Evolutionary conservation across 1,140 invertebrate genomes (phyloP), one percentile per base, ranked within the genome.

Genomic region (Caenorhabditis latens): DNA sequence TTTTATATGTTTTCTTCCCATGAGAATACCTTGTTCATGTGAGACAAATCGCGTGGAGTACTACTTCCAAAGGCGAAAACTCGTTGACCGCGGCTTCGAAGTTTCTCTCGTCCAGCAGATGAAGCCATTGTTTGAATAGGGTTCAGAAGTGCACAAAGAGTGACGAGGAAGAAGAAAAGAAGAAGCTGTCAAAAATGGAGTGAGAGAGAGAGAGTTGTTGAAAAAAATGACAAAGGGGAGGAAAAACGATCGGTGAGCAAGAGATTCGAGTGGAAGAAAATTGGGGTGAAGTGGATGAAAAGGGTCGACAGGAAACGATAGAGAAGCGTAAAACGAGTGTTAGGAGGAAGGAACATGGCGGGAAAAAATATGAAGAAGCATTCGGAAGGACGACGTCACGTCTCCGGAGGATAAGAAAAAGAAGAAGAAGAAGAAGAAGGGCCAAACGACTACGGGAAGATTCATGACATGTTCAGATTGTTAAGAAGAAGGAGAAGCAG

Each of bases 21-120:
- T 84, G 55, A 58, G 55, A 48, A 61, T 84, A 88, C 87, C 87
- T 88, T 88, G 50, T 83, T 88, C 87, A 88, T 84, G 67, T 88
- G 84, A 6, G 63, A 79, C 19, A 88, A 67, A 82, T 88, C 87
- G 46, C 87, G 46, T 19, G 87, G 87, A 82, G 87, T 88, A 21
- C 55, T 67, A 46, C 85, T 87, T 46, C 87, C 87, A 55, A 88
- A 88, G 8, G 83, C 87, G 84, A 88, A 88, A 40, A 79, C 63
- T 65, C 83, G 61, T 57, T 86, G 63, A 43, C 82, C 86, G 32
- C 82, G 55, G 55, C 71, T 55, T 48, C 50, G 61, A 58, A 57
- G 43, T 82, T 84, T 75, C 14, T 88, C 87, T 4, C 87, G 83
- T 55, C 87, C 87, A 50, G 63, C 55, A 43, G 83, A 88, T 21